Percentiles rank a stretch among this genome's conserved stretches.
These are phyloP conservation scores for Chionis minor DNA, from an alignment of 2,113 vertebrate genomes.

Conservation along the genomic window DNA sequence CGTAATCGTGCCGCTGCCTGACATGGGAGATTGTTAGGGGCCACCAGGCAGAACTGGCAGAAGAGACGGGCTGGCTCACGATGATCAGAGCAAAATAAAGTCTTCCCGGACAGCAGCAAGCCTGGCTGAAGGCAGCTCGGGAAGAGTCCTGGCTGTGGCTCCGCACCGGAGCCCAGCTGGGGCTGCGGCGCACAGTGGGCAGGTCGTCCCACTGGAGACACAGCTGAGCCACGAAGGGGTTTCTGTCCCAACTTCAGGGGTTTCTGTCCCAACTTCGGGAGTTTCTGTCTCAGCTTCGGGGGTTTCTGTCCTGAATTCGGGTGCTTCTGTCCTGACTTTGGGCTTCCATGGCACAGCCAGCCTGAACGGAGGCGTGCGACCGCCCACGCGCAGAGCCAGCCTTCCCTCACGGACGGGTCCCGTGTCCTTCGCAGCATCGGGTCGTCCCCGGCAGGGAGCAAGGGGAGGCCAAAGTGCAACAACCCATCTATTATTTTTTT, in stretches of 20 bases:
- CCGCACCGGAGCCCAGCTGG: background rate
- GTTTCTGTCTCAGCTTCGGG: too few species aligned
- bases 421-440: background rate
- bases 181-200: fast-evolving
- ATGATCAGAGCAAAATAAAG: background rate
- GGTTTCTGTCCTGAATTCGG: too few species aligned
- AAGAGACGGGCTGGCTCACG: background rate
- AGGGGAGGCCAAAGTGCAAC: background rate
- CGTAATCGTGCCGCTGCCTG: background rate
- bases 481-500: background rate
- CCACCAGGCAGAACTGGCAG: background rate
- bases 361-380: background rate
- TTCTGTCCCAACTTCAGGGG: background rate
- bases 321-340: background rate
- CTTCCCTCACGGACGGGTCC: background rate
- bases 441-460: background rate
- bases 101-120: background rate
- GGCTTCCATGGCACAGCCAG: fast-evolving
- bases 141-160: background rate
- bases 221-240: too few species aligned
- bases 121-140: background rate
- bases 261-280: too few species aligned
- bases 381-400: background rate
- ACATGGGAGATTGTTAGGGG: background rate
- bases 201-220: fast-evolving